Base-by-base conservation (phyloP, 2,113 vertebrate species). In the Microcebus jonahi region DNA sequence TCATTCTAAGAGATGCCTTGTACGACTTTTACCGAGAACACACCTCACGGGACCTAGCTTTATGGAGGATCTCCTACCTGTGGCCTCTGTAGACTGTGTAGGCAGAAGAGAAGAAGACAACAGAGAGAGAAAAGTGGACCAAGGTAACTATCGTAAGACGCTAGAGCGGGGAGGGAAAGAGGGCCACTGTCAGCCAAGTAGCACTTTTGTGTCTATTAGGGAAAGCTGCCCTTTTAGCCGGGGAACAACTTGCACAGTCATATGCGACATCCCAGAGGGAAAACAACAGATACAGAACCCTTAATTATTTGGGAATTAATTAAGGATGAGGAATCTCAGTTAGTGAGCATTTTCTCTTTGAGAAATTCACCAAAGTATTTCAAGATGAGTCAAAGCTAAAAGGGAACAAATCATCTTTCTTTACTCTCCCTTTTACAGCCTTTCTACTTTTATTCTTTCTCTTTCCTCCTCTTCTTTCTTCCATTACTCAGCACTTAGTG, bases 281-380 rank as follows among this genome's bases (percentile, higher is more conserved):
- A 73, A 76, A 81, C 21, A 61, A 8, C n/a, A 85, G 31, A 34
- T 39, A 59, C 9, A 23, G 63, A 87, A 77, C 36, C 8, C 17
- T 70, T 57, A 61, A 15, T 67, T 67, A 85, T 57, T 73, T 8
- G 11, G 42, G 21, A 73, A 50, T 55, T 80, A 61, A 48, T 73
- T 83, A 85, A 73, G 4, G 42, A 36, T 3, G 50, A 79, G 9
- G 20, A 85, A 39, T 55, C 21, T 68, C 21, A 67, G 34, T 39
- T 79, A 23, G 31, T 55, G 23, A 42, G 50, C 91, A 25, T 75
- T 88, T 93, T 76, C 20, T 87, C 82, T 81, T 17, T 8, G 75
- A 91, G 88, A 94, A 91, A 68, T 67, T 91, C 9, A 45, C 25
- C 42, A 31, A 12, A 90, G 27, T 83, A 45, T 91, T 87, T 87